phyloP scores from a whole-genome alignment of 2,113 vertebrate species.

The Phainopepla nitens region DNA sequence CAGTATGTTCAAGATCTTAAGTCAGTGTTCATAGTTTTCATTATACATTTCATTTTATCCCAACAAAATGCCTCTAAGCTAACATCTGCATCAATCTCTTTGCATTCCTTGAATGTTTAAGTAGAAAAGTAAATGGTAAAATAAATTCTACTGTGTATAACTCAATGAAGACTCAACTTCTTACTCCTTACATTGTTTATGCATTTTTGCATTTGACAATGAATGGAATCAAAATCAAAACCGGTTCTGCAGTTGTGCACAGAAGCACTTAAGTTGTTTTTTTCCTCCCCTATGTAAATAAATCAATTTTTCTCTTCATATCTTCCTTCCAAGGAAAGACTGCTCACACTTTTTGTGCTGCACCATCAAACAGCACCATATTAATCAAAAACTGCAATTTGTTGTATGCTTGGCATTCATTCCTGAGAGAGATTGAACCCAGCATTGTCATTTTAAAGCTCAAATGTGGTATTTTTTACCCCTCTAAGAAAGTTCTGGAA shows the following conservation, averaged over 20 bases:
- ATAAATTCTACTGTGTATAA: not conserved
- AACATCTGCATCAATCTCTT: not conserved
- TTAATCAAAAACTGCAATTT: not conserved
- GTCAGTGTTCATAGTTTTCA: not conserved
- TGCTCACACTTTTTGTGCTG: not conserved
- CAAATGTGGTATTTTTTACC: not conserved
- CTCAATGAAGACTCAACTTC: not conserved
- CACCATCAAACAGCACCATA: not conserved
- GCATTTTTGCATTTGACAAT: not conserved
- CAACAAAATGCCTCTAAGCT: not conserved
- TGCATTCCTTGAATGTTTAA: not conserved
- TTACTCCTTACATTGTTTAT: not conserved
- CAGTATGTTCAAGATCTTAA: not conserved
- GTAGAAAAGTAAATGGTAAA: not conserved
- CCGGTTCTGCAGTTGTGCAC: not conserved
- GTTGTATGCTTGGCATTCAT: not conserved
- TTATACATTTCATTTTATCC: not conserved
- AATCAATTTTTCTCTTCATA: not conserved
- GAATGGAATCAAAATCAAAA: not conserved
- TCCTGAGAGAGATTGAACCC: not conserved
- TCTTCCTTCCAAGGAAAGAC: not conserved
- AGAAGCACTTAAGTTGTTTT: not conserved
- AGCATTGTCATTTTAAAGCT: not conserved
- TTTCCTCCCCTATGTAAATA: not conserved
- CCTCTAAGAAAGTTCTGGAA: not conserved